Evolutionary conservation across 2,113 vertebrate species (phyloP).

Genomic region (Antennarius striatus): DNA sequence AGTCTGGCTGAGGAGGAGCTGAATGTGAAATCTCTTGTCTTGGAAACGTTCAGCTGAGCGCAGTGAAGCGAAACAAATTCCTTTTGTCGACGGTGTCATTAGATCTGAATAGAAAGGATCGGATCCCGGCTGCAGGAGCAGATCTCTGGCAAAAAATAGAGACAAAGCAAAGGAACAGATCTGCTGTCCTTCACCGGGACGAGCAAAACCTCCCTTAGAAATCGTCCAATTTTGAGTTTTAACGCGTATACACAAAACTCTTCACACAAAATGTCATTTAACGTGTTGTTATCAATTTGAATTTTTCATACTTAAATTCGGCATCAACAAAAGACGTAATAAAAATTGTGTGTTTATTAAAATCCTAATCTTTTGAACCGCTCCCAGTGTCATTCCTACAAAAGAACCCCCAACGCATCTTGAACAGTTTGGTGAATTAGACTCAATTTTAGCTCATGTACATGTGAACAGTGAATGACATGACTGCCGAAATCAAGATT

Average conservation of each 20-base stretch:
- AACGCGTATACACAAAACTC: fast-evolving
- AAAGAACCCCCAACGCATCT: fast-evolving
- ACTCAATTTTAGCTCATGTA: neutral
- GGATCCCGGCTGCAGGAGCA: too few species aligned
- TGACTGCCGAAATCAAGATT: neutral
- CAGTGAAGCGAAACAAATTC: too few species aligned
- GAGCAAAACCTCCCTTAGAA: constrained; percentile 3
- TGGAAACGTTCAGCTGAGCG: too few species aligned
- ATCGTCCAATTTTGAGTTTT: neutral
- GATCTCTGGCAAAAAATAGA: too few species aligned
- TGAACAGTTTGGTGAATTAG: neutral
- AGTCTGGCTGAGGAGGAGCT: too few species aligned
- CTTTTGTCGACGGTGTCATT: too few species aligned
- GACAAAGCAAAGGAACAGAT: too few species aligned
- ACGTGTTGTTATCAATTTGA: fast-evolving
- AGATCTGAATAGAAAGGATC: too few species aligned
- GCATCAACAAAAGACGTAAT: fast-evolving
- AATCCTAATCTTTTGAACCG: neutral
- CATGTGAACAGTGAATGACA: fast-evolving
- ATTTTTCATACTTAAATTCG: neutral
- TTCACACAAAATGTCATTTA: fast-evolving
- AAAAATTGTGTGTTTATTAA: neutral
- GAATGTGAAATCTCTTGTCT: too few species aligned
- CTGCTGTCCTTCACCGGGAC: too few species aligned
- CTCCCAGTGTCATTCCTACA: too few species aligned